Evolutionary conservation across 2,797 vertebrate genomes (phyloP).

Genomic region (Ptychobarbus kaznakovi): DNA sequence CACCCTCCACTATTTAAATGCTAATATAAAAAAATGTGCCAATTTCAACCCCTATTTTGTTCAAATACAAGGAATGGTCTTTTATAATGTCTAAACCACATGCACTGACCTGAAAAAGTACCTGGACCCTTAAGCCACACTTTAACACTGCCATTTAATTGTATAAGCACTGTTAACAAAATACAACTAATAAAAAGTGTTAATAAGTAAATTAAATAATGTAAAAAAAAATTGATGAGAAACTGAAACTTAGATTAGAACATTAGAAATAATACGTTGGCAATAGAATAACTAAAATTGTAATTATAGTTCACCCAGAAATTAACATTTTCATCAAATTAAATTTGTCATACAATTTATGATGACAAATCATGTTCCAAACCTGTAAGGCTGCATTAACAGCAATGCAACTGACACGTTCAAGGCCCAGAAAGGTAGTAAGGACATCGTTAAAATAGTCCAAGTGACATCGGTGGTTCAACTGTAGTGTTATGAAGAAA

Average conservation of each 20-base stretch:
- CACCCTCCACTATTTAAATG: no score
- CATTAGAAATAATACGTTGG: background rate
- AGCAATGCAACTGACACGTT: no score
- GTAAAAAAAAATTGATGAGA: background rate
- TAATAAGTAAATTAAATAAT: background rate
- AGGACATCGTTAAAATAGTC: no score
- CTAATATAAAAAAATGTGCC: background rate
- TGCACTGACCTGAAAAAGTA: background rate
- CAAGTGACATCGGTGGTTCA: no score
- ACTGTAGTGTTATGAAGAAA: no score
- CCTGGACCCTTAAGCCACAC: background rate
- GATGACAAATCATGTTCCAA: no score
- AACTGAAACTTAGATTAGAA: no score
- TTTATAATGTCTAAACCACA: background rate
- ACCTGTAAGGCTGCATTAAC: no score
- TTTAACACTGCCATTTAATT: background rate
- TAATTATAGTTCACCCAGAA: background rate
- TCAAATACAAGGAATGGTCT: background rate
- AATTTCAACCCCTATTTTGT: background rate
- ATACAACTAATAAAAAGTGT: background rate
- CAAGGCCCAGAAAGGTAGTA: no score
- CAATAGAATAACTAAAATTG: background rate
- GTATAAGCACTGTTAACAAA: background rate
- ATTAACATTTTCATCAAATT: no score
- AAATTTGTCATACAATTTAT: no score